phyloP scores from a whole-genome alignment of 2,888 invertebrate genomes.

The Homarus gammarus region DNA sequence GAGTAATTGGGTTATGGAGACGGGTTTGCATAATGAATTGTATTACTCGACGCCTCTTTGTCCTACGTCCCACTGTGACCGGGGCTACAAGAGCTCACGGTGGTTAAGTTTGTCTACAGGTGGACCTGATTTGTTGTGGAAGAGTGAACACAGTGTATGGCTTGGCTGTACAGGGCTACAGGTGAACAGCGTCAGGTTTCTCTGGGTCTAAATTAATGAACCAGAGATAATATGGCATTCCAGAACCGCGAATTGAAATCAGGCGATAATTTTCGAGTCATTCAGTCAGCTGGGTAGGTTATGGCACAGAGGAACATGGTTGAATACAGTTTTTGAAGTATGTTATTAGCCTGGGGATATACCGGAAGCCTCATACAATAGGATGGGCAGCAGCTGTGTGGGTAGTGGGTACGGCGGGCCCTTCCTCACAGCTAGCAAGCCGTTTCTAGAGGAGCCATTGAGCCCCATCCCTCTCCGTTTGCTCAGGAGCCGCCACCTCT shows the following conservation, averaged over 20 bases:
- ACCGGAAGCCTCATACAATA: slow-evolving; percentile 24
- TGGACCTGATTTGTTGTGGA: slow-evolving; percentile 1
- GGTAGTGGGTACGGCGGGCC: neutral
- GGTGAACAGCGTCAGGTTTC: no score
- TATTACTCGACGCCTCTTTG: slow-evolving; percentile 62
- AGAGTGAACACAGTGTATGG: neutral
- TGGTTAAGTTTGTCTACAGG: neutral
- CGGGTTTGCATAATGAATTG: slow-evolving; percentile 71
- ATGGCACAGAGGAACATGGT: neutral
- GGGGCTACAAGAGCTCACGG: neutral
- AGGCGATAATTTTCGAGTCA: no score
- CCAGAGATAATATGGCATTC: no score
- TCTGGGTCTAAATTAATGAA: no score
- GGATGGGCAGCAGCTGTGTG: slow-evolving; percentile 40
- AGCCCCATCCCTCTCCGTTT: slow-evolving; percentile 24
- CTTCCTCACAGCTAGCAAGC: no score
- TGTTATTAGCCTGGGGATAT: slow-evolving; percentile 13
- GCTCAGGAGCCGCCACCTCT: slow-evolving; percentile 34
- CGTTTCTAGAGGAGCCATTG: slow-evolving; percentile 22
- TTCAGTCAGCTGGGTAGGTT: neutral
- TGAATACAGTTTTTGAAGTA: neutral
- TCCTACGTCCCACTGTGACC: slow-evolving; percentile 36
- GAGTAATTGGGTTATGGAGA: slow-evolving; percentile 60
- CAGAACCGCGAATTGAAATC: no score
- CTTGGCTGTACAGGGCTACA: neutral